Base-by-base conservation (phyloP, 2,797 vertebrate genomes). In the Pteropus rufus region DNA sequence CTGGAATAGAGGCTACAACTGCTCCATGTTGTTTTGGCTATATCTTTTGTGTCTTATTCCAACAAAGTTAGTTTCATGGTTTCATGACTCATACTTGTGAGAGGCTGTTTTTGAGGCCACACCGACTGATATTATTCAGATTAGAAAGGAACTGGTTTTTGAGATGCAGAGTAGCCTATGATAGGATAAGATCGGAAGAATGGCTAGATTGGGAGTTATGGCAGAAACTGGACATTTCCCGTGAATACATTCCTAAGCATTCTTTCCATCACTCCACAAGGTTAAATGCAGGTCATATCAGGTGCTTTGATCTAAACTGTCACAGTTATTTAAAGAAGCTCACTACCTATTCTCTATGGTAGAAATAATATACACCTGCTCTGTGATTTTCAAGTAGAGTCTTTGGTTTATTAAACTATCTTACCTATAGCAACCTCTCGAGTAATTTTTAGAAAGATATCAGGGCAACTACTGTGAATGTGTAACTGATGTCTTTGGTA, bases 251-350 rank as follows among this genome's bases (percentile, higher is more conserved):
- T 58, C 39, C 77, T 84, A 75, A 83, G 24, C 15, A 18, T 41
- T 89, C 86, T 89, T 64, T 29, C 10, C 83, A 16, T 41, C 96
- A 31, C 29, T 77, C 95, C 31, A 65, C 18, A 36, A 64, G 69
- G 60, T 34, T 96, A 93, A 87, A 46, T 94, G 91, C 34, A 80
- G 85, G 94, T 21, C 2, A 49, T 64, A 46, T 77, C 56, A 83
- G 94, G 18, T 67, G 36, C 81, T 97, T 93, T 92, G 96, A 70
- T 87, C 81, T 94, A 67, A 89, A 56, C 76, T 76, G 76, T 36
- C 82, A 44, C 56, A 89, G 39, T 39, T 85, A 97, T 95, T 98
- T 97, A 95, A 97, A 95, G 90, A 95, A 92, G 31, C 39, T 21
- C 86, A 16, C n/a, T 70, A 49, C 92, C 89, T 92, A 62, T 85